Conservation (phyloP, 1,140 invertebrate species). For the Chlorops oryzae region DNA sequence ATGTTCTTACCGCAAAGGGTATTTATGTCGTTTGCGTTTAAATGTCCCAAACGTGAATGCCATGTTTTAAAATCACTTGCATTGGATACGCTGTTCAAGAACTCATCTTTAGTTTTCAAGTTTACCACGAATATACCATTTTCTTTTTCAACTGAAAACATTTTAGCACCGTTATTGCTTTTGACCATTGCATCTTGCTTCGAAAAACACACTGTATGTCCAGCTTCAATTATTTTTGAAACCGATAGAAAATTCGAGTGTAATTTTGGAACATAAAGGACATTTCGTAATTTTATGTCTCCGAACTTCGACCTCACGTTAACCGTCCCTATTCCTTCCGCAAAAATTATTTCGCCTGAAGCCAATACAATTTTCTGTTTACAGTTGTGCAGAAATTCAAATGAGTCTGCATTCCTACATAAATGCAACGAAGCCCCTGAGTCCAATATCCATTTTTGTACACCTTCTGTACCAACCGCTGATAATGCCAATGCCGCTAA, state of each 20-base stretch:
- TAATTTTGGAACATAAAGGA: constrained; percentile 9
- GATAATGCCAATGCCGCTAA: not conserved
- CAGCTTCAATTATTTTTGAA: constrained; percentile 3
- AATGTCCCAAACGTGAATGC: no score
- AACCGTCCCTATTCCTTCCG: constrained; percentile 2
- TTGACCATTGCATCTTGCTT: constrained; percentile 1
- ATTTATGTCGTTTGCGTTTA: no score
- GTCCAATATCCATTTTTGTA: constrained; percentile 8
- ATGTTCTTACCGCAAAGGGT: no score
- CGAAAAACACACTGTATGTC: constrained; percentile 2
- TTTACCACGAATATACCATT: no score
- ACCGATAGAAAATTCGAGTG: constrained; percentile 12
- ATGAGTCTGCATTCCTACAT: not conserved
- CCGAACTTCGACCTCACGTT: no score
- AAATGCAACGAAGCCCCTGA: constrained; percentile 9
- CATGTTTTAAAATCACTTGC: no score
- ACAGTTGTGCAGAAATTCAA: not conserved
- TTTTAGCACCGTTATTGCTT: no score
- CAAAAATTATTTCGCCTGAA: constrained; percentile 5
- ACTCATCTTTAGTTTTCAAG: no score
- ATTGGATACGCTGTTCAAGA: no score
- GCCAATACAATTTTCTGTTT: constrained; percentile 10
- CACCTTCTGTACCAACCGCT: not conserved
- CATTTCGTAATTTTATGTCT: no score
- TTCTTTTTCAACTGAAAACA: no score